Evolutionary conservation across 1,140 invertebrate species (phyloP).

Genomic region (Meloidogyne exigua): DNA sequence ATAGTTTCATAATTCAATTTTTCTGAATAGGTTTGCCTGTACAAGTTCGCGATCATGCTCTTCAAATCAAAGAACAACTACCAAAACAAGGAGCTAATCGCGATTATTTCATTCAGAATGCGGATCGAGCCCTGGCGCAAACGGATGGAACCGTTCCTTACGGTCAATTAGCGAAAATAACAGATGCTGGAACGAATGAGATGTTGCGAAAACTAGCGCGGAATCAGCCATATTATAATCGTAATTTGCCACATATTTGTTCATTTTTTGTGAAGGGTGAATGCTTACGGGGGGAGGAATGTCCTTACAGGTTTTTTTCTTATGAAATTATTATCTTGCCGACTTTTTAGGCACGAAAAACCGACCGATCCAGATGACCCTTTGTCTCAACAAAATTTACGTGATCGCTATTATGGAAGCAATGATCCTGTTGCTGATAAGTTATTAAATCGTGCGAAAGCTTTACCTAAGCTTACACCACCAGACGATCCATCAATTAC

Average conservation of each 20-base stretch:
- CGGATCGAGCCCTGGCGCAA: slow-evolving; percentile 75
- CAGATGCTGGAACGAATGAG: slow-evolving; percentile 71
- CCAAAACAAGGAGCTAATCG: slow-evolving; percentile 97
- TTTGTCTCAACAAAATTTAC: slow-evolving; percentile 96
- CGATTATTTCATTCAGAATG: slow-evolving; percentile 96
- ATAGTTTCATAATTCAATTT: no score
- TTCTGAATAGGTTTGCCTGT: slow-evolving; percentile 67
- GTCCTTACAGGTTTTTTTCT: slow-evolving; percentile 76
- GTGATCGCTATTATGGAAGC: slow-evolving; percentile 93
- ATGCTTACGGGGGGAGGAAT: slow-evolving; percentile 96
- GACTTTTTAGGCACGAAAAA: slow-evolving; percentile 81
- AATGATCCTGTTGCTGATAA: slow-evolving; percentile 85
- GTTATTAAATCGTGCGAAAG: slow-evolving; percentile 81
- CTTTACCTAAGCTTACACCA: slow-evolving; percentile 87
- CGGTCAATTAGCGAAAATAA: slow-evolving; percentile 66
- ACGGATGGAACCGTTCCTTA: slow-evolving; percentile 66
- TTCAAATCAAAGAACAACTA: slow-evolving; percentile 76
- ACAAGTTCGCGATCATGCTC: slow-evolving; percentile 85
- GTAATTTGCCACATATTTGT: slow-evolving; percentile 97
- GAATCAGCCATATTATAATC: slow-evolving; percentile 95
- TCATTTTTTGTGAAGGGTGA: slow-evolving; percentile 99
- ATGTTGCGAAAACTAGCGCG: slow-evolving; percentile 88
- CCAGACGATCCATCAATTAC: slow-evolving; percentile 94
- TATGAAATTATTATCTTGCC: slow-evolving; percentile 9
- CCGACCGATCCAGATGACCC: slow-evolving; percentile 99